A percentile compares a stretch with the other conserved stretches of the same genome.
phyloP scores from a whole-genome alignment of 2,797 vertebrate species.

The Crenuchus spilurus region DNA sequence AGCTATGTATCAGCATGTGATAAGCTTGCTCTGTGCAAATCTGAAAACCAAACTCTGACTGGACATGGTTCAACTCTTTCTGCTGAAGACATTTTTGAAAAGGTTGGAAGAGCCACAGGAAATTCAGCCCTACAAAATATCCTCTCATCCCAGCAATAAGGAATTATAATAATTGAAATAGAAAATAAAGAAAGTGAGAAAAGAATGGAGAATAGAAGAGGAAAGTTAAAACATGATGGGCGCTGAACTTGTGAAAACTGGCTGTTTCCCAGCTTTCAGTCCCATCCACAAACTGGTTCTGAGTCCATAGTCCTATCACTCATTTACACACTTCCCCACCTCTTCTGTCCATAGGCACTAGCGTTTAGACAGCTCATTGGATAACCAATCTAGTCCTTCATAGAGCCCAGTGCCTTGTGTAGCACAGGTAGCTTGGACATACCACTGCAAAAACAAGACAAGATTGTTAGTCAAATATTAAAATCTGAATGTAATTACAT shows the following conservation, averaged over 20 bases:
- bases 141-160: neutral
- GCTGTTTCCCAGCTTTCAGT: conserved; percentile 22
- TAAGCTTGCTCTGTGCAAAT: neutral
- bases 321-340: neutral
- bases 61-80: conserved; percentile 21
- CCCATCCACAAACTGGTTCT: conserved; percentile 36
- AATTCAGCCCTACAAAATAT: conserved; percentile 6
- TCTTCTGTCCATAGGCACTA: conserved; percentile 18
- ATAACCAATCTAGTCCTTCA: conserved; percentile 90
- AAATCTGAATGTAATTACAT: neutral
- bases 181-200: conserved; percentile 18
- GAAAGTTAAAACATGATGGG: conserved; percentile 23
- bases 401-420: conserved; percentile 87
- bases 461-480: neutral
- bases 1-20: neutral
- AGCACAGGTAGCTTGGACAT: conserved; percentile 86
- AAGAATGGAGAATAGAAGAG: conserved; percentile 22
- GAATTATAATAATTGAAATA: conserved; percentile 2
- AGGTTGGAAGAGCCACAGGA: neutral
- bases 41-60: conserved; percentile 17
- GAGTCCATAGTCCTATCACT: conserved; percentile 40
- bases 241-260: conserved; percentile 8
- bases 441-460: conserved; percentile 77
- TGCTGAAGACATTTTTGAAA: neutral
- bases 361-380: conserved; percentile 65